phyloP scores from a whole-genome alignment of 2,797 vertebrate genomes.

The Sus cebifrons region DNA sequence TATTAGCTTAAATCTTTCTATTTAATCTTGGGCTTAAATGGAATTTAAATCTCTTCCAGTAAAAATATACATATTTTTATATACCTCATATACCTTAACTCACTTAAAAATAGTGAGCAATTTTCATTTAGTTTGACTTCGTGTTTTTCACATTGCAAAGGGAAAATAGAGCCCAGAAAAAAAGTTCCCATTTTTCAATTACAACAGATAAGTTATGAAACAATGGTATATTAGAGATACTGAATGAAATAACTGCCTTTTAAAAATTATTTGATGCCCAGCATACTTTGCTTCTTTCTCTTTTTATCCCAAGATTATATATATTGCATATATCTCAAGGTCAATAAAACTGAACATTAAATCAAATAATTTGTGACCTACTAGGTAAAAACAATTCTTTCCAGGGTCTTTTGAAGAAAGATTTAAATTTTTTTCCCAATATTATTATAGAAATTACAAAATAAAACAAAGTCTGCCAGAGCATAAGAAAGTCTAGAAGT shows the following conservation, averaged over 20 bases:
- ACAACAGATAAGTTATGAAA: background rate
- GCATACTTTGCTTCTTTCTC: background rate
- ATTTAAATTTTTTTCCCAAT: background rate
- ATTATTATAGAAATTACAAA: conserved; percentile 19
- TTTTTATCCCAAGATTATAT: background rate
- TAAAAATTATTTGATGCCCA: background rate
- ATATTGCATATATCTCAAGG: background rate
- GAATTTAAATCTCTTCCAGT: background rate
- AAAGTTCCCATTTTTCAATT: conserved; percentile 31
- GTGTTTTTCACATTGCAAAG: background rate
- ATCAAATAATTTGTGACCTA: background rate
- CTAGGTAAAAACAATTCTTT: background rate
- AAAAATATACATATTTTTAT: background rate
- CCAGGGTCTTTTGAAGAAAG: conserved; percentile 16
- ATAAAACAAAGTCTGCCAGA: background rate
- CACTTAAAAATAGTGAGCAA: background rate
- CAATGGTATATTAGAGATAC: background rate
- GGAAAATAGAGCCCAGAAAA: background rate
- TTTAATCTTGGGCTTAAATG: conserved; percentile 25
- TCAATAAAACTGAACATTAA: background rate
- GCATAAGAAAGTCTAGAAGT: background rate
- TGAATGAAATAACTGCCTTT: background rate
- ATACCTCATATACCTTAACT: background rate
- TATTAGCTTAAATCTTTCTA: conserved; percentile 31
- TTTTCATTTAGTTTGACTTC: conserved; percentile 39